phyloP scores from a whole-genome alignment of 1,140 invertebrate genomes.

The Drosophila nebulosa region DNA sequence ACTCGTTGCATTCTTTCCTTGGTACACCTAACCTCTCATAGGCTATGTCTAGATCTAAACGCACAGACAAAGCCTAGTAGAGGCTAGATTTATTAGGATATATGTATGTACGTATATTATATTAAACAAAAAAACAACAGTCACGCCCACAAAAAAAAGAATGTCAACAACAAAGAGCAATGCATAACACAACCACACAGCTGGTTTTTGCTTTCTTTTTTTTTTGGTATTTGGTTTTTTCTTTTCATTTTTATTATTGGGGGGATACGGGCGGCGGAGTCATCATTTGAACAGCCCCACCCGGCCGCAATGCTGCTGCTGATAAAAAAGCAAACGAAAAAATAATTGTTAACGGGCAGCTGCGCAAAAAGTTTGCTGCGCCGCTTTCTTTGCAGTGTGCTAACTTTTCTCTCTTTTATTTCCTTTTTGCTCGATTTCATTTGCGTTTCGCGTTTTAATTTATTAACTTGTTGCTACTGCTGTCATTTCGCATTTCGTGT shows the following conservation, averaged over 20 bases:
- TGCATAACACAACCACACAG: not conserved
- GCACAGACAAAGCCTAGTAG: conserved; percentile 82
- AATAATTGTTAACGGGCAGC: not conserved
- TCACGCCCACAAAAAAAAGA: conserved; percentile 2
- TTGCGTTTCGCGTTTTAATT: conserved; percentile 51
- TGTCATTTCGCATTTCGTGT: conserved; percentile 54
- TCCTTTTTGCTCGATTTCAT: conserved; percentile 26
- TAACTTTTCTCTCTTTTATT: conserved; percentile 18
- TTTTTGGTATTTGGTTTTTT: not conserved
- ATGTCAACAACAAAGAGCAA: not conserved
- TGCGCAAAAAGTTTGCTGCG: conserved; percentile 25
- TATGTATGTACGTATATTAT: not conserved
- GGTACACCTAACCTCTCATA: conserved; percentile 82
- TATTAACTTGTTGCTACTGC: conserved; percentile 56
- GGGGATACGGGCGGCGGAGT: not conserved
- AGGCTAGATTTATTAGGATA: conserved; percentile 80
- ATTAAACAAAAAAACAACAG: not conserved
- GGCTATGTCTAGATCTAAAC: conserved; percentile 80
- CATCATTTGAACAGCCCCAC: not conserved
- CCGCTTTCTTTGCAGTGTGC: conserved; percentile 62
- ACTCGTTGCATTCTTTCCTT: conserved; percentile 55
- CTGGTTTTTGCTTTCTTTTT: conserved; percentile 4
- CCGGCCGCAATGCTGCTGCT: not conserved
- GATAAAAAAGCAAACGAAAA: conserved; percentile 15
- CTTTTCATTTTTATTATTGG: not conserved